Evolutionary conservation across 2,797 vertebrate genomes (phyloP).

Genomic region (Chiroxiphia lanceolata): DNA sequence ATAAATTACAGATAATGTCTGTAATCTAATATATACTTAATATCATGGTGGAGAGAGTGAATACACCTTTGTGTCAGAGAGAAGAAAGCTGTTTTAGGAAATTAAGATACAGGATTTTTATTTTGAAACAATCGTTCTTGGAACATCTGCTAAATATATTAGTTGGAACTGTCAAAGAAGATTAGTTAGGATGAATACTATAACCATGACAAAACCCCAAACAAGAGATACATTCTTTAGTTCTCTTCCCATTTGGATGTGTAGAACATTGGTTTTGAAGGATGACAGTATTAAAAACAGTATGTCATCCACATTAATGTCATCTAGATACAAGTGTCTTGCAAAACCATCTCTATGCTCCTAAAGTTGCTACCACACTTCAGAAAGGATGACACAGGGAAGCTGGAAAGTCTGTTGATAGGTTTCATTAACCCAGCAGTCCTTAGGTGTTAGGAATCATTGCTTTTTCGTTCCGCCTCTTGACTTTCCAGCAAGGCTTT

Average conservation of each 20-base stretch:
- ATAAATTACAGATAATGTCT: background rate
- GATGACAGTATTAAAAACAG: constrained; percentile 10
- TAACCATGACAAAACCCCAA: background rate
- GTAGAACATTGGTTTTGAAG: constrained; percentile 34
- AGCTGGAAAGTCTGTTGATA: constrained; percentile 14
- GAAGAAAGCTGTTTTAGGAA: background rate
- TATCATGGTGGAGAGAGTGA: background rate
- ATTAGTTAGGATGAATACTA: background rate
- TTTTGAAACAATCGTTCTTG: background rate
- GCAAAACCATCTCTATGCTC: constrained; percentile 35
- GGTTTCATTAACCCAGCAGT: constrained; percentile 16
- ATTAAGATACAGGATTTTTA: background rate
- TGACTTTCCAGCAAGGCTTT: constrained; percentile 61
- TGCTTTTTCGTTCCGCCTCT: constrained; percentile 65
- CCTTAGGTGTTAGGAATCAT: constrained; percentile 46
- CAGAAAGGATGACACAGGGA: constrained; percentile 17
- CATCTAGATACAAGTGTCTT: constrained; percentile 32
- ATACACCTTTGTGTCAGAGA: background rate
- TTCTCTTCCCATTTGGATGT: constrained; percentile 12
- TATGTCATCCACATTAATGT: background rate
- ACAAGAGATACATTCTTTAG: constrained; percentile 19
- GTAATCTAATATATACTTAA: background rate
- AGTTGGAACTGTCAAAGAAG: background rate
- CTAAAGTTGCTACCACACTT: constrained; percentile 45
- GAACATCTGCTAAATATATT: background rate